A percentile compares a stretch with the other conserved stretches of the same genome.
Evolutionary conservation across 2,797 vertebrate species (phyloP).

Genomic region (Acomys russatus): DNA sequence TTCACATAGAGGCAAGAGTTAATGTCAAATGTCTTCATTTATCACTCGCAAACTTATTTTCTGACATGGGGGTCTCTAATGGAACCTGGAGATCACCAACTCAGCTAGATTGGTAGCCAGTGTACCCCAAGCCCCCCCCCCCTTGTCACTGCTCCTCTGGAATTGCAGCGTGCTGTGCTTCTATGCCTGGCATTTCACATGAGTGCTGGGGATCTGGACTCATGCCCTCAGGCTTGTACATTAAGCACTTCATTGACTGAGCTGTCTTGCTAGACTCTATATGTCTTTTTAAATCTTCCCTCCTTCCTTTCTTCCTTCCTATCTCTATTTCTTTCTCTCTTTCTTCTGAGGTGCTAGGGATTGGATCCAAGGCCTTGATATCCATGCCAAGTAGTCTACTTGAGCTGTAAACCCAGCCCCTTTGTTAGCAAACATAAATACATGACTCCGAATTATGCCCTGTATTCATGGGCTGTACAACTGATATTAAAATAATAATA

Average conservation of each 20-base stretch:
- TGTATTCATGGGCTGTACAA: neutral
- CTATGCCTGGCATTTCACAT: neutral
- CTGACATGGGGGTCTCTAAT: neutral
- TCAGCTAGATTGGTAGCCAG: neutral
- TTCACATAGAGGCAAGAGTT: neutral
- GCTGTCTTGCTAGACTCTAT: too few relatives aligned
- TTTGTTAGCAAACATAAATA: neutral
- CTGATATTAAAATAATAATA: neutral
- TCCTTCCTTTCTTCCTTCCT: neutral
- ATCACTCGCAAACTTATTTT: neutral
- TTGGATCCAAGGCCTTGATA: neutral
- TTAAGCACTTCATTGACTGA: neutral
- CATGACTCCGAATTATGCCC: neutral
- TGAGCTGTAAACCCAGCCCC: neutral
- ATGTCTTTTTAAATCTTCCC: neutral
- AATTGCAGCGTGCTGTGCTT: neutral
- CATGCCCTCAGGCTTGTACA: neutral
- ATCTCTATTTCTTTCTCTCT: neutral
- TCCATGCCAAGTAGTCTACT: neutral
- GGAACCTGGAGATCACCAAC: neutral
- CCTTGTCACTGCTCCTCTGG: neutral
- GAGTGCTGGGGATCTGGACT: neutral
- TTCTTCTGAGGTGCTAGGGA: neutral
- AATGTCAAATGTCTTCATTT: neutral
- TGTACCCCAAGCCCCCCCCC: neutral